Evolutionary conservation across 2,888 invertebrate species (phyloP).

Genomic region (Dicyrtomina minuta): DNA sequence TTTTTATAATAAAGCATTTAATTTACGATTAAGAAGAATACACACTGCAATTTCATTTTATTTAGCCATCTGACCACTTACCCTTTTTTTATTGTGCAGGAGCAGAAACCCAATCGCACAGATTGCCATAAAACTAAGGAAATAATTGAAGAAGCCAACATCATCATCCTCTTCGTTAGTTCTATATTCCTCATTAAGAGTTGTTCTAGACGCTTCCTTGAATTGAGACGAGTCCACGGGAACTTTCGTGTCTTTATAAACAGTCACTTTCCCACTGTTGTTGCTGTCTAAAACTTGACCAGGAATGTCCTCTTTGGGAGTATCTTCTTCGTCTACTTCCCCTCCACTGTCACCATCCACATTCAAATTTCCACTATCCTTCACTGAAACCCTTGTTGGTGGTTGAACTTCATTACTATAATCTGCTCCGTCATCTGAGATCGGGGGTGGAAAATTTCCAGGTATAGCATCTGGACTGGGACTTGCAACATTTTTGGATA

Average conservation of each 20-base stretch:
- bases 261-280: not conserved
- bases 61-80: slow-evolving; percentile 24
- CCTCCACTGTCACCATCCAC: too few species aligned
- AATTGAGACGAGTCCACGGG: not conserved
- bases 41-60: too few species aligned
- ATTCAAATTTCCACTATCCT: too few species aligned
- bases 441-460: too few species aligned
- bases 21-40: too few species aligned
- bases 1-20: too few species aligned
- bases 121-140: slow-evolving; percentile 43
- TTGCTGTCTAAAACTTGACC: not conserved
- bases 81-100: slow-evolving; percentile 50
- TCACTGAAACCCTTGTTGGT: too few species aligned
- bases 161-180: slow-evolving; percentile 12
- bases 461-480: too few species aligned
- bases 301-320: not conserved
- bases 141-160: slow-evolving; percentile 50
- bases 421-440: too few species aligned
- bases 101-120: slow-evolving; percentile 43
- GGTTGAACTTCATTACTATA: too few species aligned
- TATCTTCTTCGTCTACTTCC: not conserved
- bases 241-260: too few species aligned
- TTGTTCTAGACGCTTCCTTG: not conserved
- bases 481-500: too few species aligned
- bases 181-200: not conserved